Evolutionary conservation across 2,797 vertebrate species (phyloP), one percentile per base, ranked within the genome.

Genomic region (Merluccius polli): DNA sequence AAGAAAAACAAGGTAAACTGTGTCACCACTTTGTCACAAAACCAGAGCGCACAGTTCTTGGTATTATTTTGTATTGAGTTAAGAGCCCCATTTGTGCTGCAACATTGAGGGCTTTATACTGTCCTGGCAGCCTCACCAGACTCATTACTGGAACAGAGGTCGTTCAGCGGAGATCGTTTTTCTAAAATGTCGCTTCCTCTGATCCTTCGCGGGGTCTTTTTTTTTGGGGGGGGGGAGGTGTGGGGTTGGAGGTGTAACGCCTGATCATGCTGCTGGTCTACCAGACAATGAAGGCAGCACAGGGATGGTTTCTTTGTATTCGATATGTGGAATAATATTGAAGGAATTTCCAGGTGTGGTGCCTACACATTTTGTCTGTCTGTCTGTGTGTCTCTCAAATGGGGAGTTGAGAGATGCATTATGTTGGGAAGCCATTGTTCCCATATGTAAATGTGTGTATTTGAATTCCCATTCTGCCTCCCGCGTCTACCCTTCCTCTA

Each of bases 131-230:
- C 44, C 18, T 3, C 75, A 77, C 63, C 63, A 24, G 29, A 29
- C 63, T 77, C 75, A 77, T 68, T 72, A 73, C 75, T 30, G 36
- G 59, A 35, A 68, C 70, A 48, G 16, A 52, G 44, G 44, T 72
- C 33, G 36, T 76, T 72, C 1, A 32, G 38, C 8, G 78, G 69
- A 71, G 4, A 75, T 68, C 35, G 30, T 68, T 63, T 29, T 8
- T 59, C 30, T n/a, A 12, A 31, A 24, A 21, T 32, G 3, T 73
- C 29, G 44, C 21, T 33, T 44, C 30, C 4, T 8, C 31, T 67
- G 32, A 36, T 21, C n/a, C 21, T 73, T 24, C 13, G 0, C 1
- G 3, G 11, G 31, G 52, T 4, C 7, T 10, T 67, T 24, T 24
- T n/a, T n/a, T n/a, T n/a, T n/a, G n/a, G n/a, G n/a, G n/a, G n/a